Conservation (phyloP, 2,888 invertebrate species). For the Meiosimyza platycephala region DNA sequence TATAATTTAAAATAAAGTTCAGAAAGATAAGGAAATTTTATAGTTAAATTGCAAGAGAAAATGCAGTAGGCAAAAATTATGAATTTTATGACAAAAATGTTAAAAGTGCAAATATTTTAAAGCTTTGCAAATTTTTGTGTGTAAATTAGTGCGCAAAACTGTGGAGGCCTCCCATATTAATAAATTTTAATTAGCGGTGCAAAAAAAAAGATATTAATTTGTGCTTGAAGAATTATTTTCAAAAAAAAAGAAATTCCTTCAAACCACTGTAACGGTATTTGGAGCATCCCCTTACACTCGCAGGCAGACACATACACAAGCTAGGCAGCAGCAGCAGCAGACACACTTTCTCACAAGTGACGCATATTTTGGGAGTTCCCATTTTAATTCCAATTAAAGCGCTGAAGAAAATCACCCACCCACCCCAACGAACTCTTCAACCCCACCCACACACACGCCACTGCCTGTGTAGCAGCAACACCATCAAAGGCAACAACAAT, state of each 20-base stretch:
- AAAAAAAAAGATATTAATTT: neutral
- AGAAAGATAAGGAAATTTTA: neutral
- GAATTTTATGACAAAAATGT: neutral
- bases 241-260: neutral
- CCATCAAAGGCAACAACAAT: neutral
- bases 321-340: neutral
- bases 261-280: neutral
- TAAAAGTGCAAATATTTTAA: no score
- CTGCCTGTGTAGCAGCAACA: neutral
- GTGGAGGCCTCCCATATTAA: no score
- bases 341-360: slow-evolving; percentile 11
- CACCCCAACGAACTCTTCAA: neutral
- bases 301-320: slow-evolving; percentile 1
- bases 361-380: slow-evolving; percentile 32
- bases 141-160: no score
- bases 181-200: no score
- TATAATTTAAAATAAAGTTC: neutral
- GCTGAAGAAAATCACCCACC: neutral
- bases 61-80: neutral
- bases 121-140: no score
- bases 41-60: neutral
- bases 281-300: neutral
- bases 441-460: slow-evolving; percentile 4
- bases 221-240: neutral
- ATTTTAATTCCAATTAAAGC: slow-evolving; percentile 17